Evolutionary conservation across 1,140 invertebrate genomes (phyloP).

Genomic region (Hesperophylax magnus): DNA sequence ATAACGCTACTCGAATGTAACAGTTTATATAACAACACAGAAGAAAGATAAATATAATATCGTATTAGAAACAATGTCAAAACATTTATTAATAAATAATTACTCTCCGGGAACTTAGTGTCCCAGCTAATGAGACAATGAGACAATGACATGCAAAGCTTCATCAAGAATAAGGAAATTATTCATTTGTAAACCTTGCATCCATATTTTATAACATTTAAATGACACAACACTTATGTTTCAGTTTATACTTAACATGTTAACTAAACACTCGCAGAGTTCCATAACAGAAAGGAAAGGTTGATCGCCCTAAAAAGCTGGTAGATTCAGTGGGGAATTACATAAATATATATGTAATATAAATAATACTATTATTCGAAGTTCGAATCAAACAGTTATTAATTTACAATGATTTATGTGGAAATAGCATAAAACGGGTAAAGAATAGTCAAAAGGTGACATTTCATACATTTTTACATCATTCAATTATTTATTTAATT

Average conservation of each 20-base stretch:
- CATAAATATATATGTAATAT: no score
- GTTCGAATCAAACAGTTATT: no score
- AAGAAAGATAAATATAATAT: conserved; percentile 56
- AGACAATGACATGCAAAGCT: conserved; percentile 53
- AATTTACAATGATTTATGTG: no score
- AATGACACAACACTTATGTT: conserved; percentile 48
- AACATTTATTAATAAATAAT: conserved; percentile 57
- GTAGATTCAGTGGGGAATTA: no score
- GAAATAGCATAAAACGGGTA: no score
- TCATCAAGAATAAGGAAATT: conserved; percentile 38
- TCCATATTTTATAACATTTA: conserved; percentile 25
- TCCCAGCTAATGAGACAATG: conserved; percentile 49
- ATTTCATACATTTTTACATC: no score
- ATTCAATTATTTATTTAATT: no score
- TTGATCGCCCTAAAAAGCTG: conserved; percentile 21
- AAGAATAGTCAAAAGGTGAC: no score
- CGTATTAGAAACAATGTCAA: conserved; percentile 52
- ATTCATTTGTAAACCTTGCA: conserved; percentile 52
- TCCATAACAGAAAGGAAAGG: conserved; percentile 18
- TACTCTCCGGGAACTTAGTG: conserved; percentile 49
- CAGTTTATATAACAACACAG: conserved; percentile 68
- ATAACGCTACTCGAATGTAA: conserved; percentile 71
- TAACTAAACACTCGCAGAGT: neutral
- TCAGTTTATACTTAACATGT: conserved; percentile 16
- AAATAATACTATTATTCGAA: no score